Conservation (phyloP, 2,797 vertebrate species). For the Anas capensis region DNA sequence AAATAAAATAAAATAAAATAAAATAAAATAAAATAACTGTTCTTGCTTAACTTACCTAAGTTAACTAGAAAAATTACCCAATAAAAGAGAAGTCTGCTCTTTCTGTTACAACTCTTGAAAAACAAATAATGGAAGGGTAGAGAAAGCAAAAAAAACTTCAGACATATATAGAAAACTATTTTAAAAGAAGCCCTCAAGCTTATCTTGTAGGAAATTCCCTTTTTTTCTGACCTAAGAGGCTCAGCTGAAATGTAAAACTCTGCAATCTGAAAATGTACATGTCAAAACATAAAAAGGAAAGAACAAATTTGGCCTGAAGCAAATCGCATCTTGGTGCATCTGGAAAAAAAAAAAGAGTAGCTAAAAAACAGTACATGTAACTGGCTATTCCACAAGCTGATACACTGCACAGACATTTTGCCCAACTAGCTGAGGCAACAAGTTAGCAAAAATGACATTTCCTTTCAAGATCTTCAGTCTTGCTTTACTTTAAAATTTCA, state of each 20-base stretch:
- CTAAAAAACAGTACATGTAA: background rate
- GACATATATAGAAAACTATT: background rate
- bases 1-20: background rate
- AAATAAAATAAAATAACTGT: background rate
- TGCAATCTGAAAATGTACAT: constrained; percentile 44
- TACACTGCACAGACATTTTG: background rate
- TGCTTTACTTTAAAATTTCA: constrained; percentile 5
- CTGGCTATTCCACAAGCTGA: background rate
- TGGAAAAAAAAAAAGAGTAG: background rate
- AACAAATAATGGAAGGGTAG: constrained; percentile 11
- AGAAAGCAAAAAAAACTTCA: background rate
- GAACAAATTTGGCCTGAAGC: constrained; percentile 46
- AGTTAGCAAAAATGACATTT: background rate
- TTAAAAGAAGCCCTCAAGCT: constrained; percentile 33
- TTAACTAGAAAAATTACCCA: constrained; percentile 1
- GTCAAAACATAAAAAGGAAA: constrained; percentile 60
- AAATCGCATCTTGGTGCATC: constrained; percentile 20
- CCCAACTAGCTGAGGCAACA: background rate
- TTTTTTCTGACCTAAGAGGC: constrained; percentile 25
- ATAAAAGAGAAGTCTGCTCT: background rate
- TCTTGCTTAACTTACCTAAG: background rate
- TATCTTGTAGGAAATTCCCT: constrained; percentile 16
- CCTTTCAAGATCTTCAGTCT: constrained; percentile 21
- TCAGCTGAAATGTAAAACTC: constrained; percentile 12
- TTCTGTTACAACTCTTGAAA: background rate